These are phyloP conservation scores for Volucella inflata DNA, from an alignment of 2,888 invertebrate genomes.

Conservation along the genomic window DNA sequence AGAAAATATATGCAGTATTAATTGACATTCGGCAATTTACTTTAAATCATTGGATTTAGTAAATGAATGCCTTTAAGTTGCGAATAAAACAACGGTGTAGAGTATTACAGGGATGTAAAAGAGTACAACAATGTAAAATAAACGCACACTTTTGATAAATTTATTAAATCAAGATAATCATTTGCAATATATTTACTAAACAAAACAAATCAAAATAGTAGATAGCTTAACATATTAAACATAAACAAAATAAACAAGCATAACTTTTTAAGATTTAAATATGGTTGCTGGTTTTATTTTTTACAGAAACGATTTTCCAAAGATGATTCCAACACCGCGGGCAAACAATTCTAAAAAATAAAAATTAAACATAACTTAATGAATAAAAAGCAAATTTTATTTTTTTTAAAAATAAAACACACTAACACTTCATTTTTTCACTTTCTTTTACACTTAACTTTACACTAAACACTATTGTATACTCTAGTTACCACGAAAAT, in stretches of 20 bases:
- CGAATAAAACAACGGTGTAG: not conserved
- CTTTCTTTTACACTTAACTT: slow-evolving; percentile 54
- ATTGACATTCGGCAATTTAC: slow-evolving; percentile 12
- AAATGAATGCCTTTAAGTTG: too few species aligned
- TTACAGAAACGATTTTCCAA: slow-evolving; percentile 85
- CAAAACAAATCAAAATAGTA: slow-evolving; percentile 3
- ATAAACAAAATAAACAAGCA: slow-evolving; percentile 31
- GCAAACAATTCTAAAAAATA: slow-evolving; percentile 77
- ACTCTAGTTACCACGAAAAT: slow-evolving; percentile 13
- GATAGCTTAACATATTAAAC: slow-evolving; percentile 15
- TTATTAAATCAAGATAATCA: too few species aligned
- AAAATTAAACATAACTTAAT: slow-evolving; percentile 44
- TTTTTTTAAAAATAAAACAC: slow-evolving; percentile 11
- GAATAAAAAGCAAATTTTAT: slow-evolving; percentile 25
- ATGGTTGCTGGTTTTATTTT: slow-evolving; percentile 79
- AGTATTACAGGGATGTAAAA: not conserved
- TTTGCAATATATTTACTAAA: too few species aligned
- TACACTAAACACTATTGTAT: slow-evolving; percentile 50
- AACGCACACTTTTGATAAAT: too few species aligned
- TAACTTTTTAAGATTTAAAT: slow-evolving; percentile 48
- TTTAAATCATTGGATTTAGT: not conserved
- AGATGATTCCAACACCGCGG: slow-evolving; percentile 80
- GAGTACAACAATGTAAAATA: too few species aligned
- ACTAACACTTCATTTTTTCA: slow-evolving; percentile 57
- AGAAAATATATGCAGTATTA: not conserved